Percentiles rank a stretch among this genome's conserved stretches.
phyloP scores from a whole-genome alignment of 64 coral and sea anemone genomes.

The Dendronephthya gigantea region DNA sequence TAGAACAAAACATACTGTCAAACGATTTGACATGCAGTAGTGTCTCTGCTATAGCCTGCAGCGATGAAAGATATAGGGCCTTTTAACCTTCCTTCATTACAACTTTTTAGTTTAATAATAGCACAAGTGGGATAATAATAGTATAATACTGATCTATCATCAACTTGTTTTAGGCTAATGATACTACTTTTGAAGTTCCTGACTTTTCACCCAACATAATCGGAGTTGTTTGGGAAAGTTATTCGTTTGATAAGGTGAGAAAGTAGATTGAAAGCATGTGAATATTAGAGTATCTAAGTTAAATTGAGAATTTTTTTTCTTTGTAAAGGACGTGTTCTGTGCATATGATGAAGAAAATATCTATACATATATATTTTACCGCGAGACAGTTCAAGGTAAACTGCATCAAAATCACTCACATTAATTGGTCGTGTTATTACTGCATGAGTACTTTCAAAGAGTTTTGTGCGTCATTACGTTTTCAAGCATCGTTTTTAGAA shows the following conservation, averaged over 20 bases:
- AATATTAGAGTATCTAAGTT: no score
- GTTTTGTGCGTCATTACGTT: no score
- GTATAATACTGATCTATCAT: no score
- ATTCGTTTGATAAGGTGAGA: constrained; percentile 77
- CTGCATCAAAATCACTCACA: background rate
- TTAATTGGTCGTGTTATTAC: no score
- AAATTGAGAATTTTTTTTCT: no score
- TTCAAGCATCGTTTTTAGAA: no score
- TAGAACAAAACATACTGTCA: no score
- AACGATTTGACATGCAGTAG: no score
- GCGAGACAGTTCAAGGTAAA: constrained; percentile 65
- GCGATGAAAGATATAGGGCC: background rate
- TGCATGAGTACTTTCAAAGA: no score
- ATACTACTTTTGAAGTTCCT: constrained; percentile 94
- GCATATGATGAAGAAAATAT: constrained; percentile 94
- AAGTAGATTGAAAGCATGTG: background rate
- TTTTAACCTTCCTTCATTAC: no score
- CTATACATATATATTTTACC: constrained; percentile 96
- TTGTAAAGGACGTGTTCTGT: constrained; percentile 75
- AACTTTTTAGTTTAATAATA: no score
- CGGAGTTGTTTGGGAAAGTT: constrained; percentile 93
- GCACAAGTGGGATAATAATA: no score
- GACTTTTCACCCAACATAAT: constrained; percentile 92
- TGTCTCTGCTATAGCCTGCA: background rate
- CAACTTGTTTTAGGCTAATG: constrained; percentile 53